Percentiles rank a stretch among this genome's conserved stretches.
phyloP scores from a whole-genome alignment of 2,113 vertebrate genomes.

The Corythornis vintsioides region DNA sequence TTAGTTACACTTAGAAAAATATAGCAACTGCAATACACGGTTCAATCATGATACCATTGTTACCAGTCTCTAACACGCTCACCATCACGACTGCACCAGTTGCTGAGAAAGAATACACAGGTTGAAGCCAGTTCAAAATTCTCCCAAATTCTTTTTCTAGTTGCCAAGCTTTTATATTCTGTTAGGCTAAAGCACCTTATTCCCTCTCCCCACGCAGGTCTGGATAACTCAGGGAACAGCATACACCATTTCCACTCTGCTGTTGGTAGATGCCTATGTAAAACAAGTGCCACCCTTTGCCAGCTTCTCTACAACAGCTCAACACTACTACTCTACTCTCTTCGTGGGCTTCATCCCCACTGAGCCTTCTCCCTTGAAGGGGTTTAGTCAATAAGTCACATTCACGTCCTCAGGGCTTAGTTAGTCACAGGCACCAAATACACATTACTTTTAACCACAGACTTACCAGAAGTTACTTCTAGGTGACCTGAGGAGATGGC shows the following conservation, averaged over 20 bases:
- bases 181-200: neutral
- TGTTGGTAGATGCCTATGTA: neutral
- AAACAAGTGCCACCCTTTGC: neutral
- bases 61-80: neutral
- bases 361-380: accelerated
- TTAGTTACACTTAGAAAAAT: neutral
- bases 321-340: neutral
- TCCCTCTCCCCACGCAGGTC: accelerated
- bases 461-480: neutral
- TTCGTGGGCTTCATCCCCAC: neutral
- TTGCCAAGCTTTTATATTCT: accelerated
- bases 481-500: neutral
- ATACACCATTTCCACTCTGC: accelerated
- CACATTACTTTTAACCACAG: neutral
- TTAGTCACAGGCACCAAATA: neutral
- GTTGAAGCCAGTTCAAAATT: neutral
- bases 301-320: neutral
- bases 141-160: neutral
- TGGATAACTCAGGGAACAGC: neutral
- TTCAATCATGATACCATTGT: neutral
- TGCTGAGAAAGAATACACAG: accelerated
- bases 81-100: neutral
- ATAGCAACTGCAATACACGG: neutral
- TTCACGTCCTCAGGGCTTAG: accelerated
- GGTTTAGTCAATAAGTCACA: neutral